These are phyloP conservation scores for Haliclona indistincta DNA, from an alignment of 37 sponge, comb jelly and placozoan species.

Conservation along the genomic window DNA sequence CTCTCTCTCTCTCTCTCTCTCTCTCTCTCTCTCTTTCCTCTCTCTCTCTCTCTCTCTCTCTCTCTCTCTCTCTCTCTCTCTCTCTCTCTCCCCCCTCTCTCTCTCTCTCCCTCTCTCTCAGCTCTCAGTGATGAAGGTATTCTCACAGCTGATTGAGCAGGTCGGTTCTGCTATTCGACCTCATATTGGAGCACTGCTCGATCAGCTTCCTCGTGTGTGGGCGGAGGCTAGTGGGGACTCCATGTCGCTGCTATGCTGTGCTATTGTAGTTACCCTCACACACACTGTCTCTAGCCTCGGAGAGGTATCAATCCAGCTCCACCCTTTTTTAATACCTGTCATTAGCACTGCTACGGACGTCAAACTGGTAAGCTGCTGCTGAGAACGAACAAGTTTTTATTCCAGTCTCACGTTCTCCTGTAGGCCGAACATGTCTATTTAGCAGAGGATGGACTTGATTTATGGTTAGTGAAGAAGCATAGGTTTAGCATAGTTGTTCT, in stretches of 20 bases:
- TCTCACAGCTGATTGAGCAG: conserved; percentile 68
- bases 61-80: neutral
- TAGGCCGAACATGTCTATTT: conserved; percentile 70
- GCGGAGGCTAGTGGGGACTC: conserved; percentile 49
- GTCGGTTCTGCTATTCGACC: conserved; percentile 68
- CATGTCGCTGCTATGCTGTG: conserved; percentile 55
- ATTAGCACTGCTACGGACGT: conserved; percentile 66
- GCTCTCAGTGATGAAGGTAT: conserved; percentile 63
- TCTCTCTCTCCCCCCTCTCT: neutral
- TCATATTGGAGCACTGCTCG: conserved; percentile 58
- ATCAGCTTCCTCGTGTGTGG: conserved; percentile 78
- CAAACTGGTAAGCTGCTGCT: conserved; percentile 28
- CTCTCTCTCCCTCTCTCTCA: neutral
- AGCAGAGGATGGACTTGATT: conserved; percentile 68
- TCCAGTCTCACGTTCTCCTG: neutral
- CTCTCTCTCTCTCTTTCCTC: neutral
- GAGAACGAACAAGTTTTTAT: neutral
- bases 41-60: conserved; percentile 5
- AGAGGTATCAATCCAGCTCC: conserved; percentile 56
- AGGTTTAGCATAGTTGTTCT: neutral
- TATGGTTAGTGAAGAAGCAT: conserved; percentile 43
- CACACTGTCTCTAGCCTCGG: conserved; percentile 57
- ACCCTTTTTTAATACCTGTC: conserved; percentile 70
- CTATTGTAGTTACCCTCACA: conserved; percentile 60
- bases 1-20: conserved; percentile 4